Conservation (phyloP, 2,797 vertebrate genomes). For the Pangasius krempfi region DNA sequence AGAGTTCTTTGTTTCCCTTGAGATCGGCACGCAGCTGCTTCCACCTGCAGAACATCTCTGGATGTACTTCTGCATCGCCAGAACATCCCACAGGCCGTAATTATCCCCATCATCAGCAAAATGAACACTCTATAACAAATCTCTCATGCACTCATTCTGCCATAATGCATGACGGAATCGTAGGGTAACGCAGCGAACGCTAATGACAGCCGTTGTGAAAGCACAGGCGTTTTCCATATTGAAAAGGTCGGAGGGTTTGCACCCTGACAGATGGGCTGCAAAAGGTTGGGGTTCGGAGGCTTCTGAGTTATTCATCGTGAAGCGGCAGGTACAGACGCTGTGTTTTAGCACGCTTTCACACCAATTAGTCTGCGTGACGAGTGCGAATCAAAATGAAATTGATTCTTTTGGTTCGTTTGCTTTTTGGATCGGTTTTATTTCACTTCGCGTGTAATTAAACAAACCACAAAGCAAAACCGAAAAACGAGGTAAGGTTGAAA, state of each 20-base stretch:
- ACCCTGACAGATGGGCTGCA: conserved; percentile 50
- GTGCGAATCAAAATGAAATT: neutral
- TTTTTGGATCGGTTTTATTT: neutral
- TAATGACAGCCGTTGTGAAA: conserved; percentile 64
- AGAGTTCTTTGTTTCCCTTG: conserved; percentile 50
- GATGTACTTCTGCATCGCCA: conserved; percentile 58
- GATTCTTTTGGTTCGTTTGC: neutral
- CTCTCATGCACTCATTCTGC: neutral
- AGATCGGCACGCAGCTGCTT: conserved; percentile 67
- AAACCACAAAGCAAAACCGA: too few relatives aligned
- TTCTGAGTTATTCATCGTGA: neutral
- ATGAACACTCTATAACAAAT: neutral
- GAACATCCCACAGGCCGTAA: conserved; percentile 70
- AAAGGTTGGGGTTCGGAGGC: neutral
- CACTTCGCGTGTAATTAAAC: neutral
- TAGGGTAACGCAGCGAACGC: conserved; percentile 45
- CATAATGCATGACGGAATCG: conserved; percentile 48
- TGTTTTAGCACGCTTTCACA: neutral
- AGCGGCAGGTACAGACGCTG: neutral
- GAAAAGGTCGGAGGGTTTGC: conserved; percentile 56
- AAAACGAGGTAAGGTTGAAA: neutral
- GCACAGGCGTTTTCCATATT: neutral
- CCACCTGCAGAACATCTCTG: conserved; percentile 68
- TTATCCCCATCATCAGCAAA: conserved; percentile 66
- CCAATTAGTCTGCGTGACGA: neutral